Percentiles rank a stretch among this genome's conserved stretches.
These are phyloP conservation scores for Panagrolaimus sp. DNA, from an alignment of 1,140 invertebrate genomes.

Conservation along the genomic window DNA sequence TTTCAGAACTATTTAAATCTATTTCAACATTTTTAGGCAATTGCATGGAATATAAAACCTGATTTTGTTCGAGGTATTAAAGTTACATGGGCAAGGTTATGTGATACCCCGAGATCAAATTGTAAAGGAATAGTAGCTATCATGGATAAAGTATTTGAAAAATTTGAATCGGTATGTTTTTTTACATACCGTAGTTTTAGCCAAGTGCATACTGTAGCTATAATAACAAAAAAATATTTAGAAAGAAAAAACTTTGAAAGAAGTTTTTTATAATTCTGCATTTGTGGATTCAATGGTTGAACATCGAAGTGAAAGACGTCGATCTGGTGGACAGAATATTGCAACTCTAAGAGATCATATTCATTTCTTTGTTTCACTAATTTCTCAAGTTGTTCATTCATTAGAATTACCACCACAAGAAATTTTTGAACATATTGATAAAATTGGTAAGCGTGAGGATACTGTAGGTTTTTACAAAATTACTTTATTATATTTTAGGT, in stretches of 20 bases:
- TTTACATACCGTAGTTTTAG: no score
- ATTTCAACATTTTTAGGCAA: conserved; percentile 33
- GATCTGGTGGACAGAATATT: conserved; percentile 32
- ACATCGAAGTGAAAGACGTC: not conserved
- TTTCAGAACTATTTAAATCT: not conserved
- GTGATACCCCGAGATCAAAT: conserved; percentile 46
- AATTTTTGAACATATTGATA: conserved; percentile 50
- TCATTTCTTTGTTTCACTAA: conserved; percentile 53
- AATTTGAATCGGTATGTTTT: conserved; percentile 43
- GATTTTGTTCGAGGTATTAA: conserved; percentile 51
- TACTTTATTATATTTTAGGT: conserved; percentile 28
- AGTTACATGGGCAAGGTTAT: conserved; percentile 45
- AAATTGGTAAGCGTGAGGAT: conserved; percentile 35
- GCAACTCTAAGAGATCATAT: conserved; percentile 51
- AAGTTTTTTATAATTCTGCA: conserved; percentile 50
- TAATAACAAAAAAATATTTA: no score
- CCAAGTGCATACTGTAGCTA: no score
- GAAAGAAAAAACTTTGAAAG: conserved; percentile 45
- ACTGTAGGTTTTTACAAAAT: no score
- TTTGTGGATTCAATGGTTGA: conserved; percentile 52
- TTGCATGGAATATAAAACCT: conserved; percentile 43
- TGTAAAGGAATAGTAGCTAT: conserved; percentile 53
- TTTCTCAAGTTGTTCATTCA: conserved; percentile 40
- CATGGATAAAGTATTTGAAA: conserved; percentile 54
- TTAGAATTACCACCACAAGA: conserved; percentile 43